Base-by-base conservation (phyloP, 2,797 vertebrate species). In the Margarornis squamiger region DNA sequence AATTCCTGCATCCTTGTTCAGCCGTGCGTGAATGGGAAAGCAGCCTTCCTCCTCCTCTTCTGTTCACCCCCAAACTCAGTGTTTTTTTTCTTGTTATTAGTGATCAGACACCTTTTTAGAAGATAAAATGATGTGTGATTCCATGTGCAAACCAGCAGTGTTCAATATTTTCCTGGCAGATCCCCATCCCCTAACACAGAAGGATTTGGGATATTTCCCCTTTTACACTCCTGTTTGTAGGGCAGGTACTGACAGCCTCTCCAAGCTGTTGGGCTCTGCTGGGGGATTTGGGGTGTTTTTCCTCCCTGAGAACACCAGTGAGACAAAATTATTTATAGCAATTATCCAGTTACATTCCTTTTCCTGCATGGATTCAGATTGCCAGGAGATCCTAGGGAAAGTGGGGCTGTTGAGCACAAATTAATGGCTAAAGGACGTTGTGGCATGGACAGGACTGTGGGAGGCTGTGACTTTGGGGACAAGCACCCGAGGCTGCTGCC, bases 211-310 rank as follows among this genome's bases (percentile, higher is more conserved):
- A 26, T 68, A 26, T 54, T 59, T 17, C 9, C 61, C 61, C 43
- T 5, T 10, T 8, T 3, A 2, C 1, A 0, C 2, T 3, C 13
- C 32, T 3, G 0, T 4, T 6, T 6, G 16, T 10, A 24, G 48
- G 41, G 43, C 27, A 6, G 49, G 24, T 46, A 4, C 11, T 16
- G 8, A 1, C 4, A 34, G 52, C 39, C 49, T 19, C 48, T 1
- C 1, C 2, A 4, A n/a, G 62, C 67, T 34, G 3, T 2, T 14
- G 38, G 72, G 32, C 49, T 66, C 73, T 46, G 30, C 74, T 20
- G 38, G 7, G 21, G 36, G 14, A 1, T 27, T n/a, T 23, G 72
- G 46, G 30, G 8, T 27, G 23, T 0, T 55, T 19, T 54, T 32
- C 22, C 29, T 41, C 46, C 46, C 15, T 0, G 2, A 14, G 38